phyloP scores from a whole-genome alignment of 2,797 vertebrate species.

The Pempheris klunzingeri region DNA sequence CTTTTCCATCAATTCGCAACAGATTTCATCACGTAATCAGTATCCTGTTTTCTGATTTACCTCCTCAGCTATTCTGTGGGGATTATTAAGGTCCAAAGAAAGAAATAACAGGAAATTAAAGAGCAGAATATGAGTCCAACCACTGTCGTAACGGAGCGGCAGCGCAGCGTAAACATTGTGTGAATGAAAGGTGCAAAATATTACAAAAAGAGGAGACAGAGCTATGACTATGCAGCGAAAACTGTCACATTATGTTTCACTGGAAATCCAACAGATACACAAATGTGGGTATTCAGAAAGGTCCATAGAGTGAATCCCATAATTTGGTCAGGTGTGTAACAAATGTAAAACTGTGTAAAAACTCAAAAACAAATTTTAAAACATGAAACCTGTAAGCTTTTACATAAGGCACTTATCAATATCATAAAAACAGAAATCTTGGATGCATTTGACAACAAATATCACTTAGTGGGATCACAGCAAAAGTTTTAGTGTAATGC shows the following conservation, averaged over 20 bases:
- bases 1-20: background rate
- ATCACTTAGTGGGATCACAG: constrained; percentile 59
- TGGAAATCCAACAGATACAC: constrained; percentile 39
- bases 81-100: background rate
- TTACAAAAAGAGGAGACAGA: constrained; percentile 66
- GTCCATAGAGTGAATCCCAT: constrained; percentile 34
- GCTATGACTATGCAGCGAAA: constrained; percentile 40
- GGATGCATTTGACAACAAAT: constrained; percentile 53
- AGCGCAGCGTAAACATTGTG: constrained; percentile 78
- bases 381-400: constrained; percentile 43
- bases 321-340: constrained; percentile 51
- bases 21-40: constrained; percentile 26
- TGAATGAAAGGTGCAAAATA: constrained; percentile 86
- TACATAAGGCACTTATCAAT: constrained; percentile 82
- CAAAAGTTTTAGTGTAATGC: constrained; percentile 71
- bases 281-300: constrained; percentile 29
- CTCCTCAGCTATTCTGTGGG: background rate
- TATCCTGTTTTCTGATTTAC: background rate
- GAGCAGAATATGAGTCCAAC: constrained; percentile 41
- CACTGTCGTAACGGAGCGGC: constrained; percentile 53
- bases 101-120: background rate
- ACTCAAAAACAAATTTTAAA: constrained; percentile 33
- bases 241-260: constrained; percentile 45
- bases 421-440: constrained; percentile 60
- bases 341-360: constrained; percentile 38